Evolutionary conservation across 1,140 invertebrate genomes (phyloP), one percentile per base, ranked within the genome.

Genomic region (Macrocentrus cingulum): DNA sequence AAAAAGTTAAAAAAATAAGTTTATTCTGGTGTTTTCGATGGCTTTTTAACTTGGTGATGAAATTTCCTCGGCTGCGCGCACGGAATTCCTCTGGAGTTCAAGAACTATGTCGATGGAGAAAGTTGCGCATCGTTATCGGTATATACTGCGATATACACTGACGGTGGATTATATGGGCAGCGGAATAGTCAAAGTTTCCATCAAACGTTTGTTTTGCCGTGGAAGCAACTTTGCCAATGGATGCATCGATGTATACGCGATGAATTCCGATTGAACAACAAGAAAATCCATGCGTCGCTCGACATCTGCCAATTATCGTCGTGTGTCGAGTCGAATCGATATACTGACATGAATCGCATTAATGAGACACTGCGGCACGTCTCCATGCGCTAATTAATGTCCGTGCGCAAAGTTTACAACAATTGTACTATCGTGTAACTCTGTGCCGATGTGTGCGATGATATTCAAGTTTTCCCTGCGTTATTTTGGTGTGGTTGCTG

Each of bases 321-420:
- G 15, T 18, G 16, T 16, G 16, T 23, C 20, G 32, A 19, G 25
- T 15, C 16, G 8, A 11, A 52, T 54, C 52, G 52, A 44, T 54
- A 20, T 54, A 29, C 13, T 42, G 52, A 13, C 22, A 51, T 34
- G 42, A 19, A 9, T 22, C 39, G 49, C 45, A 53, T 53, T 59
- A 53, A 59, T 59, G 50, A 53, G 57, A 59, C 50, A 54, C 39
- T 41, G 22, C 29, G 23, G n/a, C 16, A 15, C 16, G n/a, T 52
- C 22, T 51, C 36, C 37, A 59, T 59, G 50, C 29, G 44, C 57
- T 59, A 59, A 59, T 59, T 59, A 59, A 59, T 45, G 50, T 46
- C 41, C 34, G 54, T 46, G n/a, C 39, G 46, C 34, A 59, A 59
- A 52, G 44, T 59, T 46, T 37, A 25, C 15, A 16, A n/a, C n/a